phyloP scores from a whole-genome alignment of 1,140 invertebrate genomes.

The Radopholus similis region DNA sequence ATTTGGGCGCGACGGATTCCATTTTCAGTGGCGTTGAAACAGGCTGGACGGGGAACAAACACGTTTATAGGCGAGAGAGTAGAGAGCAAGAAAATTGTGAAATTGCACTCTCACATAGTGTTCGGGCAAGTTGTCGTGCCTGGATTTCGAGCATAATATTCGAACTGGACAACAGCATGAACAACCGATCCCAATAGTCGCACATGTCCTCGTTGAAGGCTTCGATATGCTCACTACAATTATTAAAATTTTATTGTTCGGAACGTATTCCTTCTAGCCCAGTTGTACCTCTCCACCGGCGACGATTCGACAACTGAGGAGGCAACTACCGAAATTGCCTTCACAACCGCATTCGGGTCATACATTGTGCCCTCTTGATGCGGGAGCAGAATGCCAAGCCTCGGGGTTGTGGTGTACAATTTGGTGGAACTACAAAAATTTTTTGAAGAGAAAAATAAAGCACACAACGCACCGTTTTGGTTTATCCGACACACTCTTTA shows the following conservation, averaged over 20 bases:
- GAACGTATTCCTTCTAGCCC: background rate
- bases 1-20: background rate
- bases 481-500: background rate
- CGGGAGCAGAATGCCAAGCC: conserved; percentile 20
- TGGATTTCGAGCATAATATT: conserved; percentile 20
- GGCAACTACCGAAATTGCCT: conserved; percentile 5
- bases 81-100: background rate
- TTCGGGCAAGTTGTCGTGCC: conserved; percentile 18
- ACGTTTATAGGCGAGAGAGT: background rate
- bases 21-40: background rate
- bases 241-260: background rate
- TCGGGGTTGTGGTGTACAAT: conserved; percentile 3
- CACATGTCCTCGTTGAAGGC: background rate
- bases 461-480: background rate
- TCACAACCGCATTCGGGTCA: conserved; percentile 8
- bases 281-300: conserved; percentile 15
- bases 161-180: background rate
- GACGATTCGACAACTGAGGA: conserved; percentile 24
- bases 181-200: conserved; percentile 19
- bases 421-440: background rate
- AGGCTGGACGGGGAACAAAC: background rate
- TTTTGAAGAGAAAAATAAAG: background rate
- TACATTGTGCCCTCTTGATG: conserved; percentile 20
- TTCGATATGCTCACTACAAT: background rate
- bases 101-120: conserved; percentile 8